Evolutionary conservation across 2,797 vertebrate species (phyloP).

Genomic region (Falco biarmicus): DNA sequence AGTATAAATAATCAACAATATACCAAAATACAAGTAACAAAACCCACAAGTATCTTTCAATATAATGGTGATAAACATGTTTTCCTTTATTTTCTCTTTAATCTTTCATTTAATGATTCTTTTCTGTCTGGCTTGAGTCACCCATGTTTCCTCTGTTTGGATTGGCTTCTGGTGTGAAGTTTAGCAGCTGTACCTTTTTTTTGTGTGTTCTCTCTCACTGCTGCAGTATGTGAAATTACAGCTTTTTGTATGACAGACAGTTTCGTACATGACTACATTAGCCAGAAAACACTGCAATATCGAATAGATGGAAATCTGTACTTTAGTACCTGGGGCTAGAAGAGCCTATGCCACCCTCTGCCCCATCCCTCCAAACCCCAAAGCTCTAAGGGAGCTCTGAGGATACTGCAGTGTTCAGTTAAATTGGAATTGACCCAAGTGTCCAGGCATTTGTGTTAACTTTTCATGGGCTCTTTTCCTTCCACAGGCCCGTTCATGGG

Average conservation of each 20-base stretch:
- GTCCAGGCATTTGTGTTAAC: not conserved
- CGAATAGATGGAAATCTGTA: not conserved
- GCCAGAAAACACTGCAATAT: not conserved
- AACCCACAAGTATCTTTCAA: not conserved
- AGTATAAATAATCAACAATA: not conserved
- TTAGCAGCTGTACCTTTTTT: slow-evolving; percentile 47
- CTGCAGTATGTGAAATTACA: slow-evolving; percentile 11
- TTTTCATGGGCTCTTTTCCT: not conserved
- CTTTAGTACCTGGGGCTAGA: not conserved
- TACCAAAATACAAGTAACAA: not conserved
- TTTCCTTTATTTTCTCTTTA: not conserved
- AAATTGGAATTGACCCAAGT: not conserved
- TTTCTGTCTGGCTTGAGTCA: slow-evolving; percentile 4
- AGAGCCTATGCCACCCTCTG: not conserved
- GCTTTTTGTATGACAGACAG: slow-evolving; percentile 12
- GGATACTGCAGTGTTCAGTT: not conserved
- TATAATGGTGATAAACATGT: not conserved
- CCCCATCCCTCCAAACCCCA: not conserved
- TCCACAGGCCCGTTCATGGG: not conserved
- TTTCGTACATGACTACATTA: not conserved
- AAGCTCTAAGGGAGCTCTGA: not conserved
- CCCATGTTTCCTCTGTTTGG: not conserved
- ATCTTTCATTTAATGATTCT: not conserved
- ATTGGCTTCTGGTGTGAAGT: slow-evolving; percentile 29
- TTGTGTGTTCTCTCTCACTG: slow-evolving; percentile 35